phyloP scores from a whole-genome alignment of 2,797 vertebrate species.

The Sitta carolinensis region DNA sequence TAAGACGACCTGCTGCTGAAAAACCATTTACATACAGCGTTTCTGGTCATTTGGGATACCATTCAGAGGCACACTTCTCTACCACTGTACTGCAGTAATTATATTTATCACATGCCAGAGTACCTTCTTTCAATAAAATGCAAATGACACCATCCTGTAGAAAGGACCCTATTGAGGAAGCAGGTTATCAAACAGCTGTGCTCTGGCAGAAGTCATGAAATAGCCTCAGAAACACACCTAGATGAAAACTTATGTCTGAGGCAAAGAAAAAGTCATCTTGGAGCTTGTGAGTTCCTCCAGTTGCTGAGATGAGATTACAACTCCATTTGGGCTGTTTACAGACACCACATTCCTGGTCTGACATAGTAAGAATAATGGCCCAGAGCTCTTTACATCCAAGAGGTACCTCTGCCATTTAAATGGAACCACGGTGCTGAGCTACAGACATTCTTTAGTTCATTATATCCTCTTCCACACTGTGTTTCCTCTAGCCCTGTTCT shows the following conservation, averaged over 20 bases:
- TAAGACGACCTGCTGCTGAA: not conserved
- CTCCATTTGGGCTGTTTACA: not conserved
- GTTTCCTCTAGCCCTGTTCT: not conserved
- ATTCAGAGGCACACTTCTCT: not conserved
- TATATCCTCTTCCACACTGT: not conserved
- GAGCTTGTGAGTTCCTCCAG: not conserved
- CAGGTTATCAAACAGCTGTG: not conserved
- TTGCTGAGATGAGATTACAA: not conserved
- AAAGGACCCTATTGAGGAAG: not conserved
- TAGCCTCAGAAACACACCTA: not conserved
- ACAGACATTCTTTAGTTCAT: not conserved
- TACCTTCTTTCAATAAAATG: not conserved
- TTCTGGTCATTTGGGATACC: not conserved
- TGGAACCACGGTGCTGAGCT: not conserved
- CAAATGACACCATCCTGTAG: not conserved
- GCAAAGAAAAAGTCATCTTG: not conserved
- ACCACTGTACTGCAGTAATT: not conserved
- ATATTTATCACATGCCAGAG: not conserved
- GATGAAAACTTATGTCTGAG: not conserved
- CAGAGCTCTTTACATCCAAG: slow-evolving; percentile 15
- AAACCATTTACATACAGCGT: not conserved
- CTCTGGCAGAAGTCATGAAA: not conserved
- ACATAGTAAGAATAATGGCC: not conserved
- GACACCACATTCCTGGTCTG: slow-evolving; percentile 30
- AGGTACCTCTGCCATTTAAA: not conserved